Conservation (phyloP, 1,140 invertebrate species). For the Macrotrachela quadricornifera region DNA sequence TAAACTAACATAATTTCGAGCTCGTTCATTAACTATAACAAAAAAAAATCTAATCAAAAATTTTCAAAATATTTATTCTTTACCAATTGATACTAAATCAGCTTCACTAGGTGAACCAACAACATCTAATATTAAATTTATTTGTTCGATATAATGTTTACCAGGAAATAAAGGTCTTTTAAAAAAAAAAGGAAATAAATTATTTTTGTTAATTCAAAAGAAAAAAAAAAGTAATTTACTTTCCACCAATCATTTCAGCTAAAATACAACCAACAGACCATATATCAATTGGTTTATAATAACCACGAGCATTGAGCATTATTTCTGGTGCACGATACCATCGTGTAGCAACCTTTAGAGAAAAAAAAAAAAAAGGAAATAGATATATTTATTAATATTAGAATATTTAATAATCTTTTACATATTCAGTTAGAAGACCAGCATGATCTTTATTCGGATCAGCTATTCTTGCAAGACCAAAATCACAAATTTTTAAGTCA, state of each 20-base stretch:
- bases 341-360: slow-evolving; percentile 81
- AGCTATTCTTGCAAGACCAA: slow-evolving; percentile 81
- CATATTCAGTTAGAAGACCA: slow-evolving; percentile 94
- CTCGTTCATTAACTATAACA: no score
- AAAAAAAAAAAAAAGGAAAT: slow-evolving; percentile 58
- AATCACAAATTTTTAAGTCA: slow-evolving; percentile 87
- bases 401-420: slow-evolving; percentile 56
- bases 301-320: slow-evolving; percentile 91
- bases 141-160: slow-evolving; percentile 51
- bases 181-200: slow-evolving; percentile 36
- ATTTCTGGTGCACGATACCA: slow-evolving; percentile 97
- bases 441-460: slow-evolving; percentile 98
- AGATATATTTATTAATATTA: no score
- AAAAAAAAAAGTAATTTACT: no score
- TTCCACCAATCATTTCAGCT: slow-evolving; percentile 64
- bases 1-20: no score
- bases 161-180: slow-evolving; percentile 90
- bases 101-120: slow-evolving; percentile 2
- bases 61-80: no score
- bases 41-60: no score
- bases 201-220: no score
- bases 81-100: not conserved
- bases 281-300: slow-evolving; percentile 65
- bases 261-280: slow-evolving; percentile 88
- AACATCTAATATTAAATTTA: not conserved